Evolutionary conservation across 1,140 invertebrate genomes (phyloP).

Genomic region (Caenorhabditis tropicalis): DNA sequence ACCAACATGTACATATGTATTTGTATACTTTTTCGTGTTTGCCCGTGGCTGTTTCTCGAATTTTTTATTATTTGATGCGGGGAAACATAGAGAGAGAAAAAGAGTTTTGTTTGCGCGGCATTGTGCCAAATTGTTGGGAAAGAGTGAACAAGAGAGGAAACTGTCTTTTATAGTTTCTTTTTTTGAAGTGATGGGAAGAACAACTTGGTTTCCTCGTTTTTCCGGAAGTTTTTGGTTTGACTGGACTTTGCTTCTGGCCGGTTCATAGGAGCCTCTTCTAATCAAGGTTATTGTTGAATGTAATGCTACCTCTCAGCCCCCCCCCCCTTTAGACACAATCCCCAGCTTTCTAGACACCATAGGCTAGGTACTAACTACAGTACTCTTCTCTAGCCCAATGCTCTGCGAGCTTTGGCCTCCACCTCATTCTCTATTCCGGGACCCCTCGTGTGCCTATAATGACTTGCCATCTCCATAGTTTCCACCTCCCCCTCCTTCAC

Average conservation of each 20-base stretch:
- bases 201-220: not conserved
- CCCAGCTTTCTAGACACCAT: no score
- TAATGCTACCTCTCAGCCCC: no score
- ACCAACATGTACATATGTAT: constrained; percentile 36
- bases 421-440: no score
- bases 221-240: no score
- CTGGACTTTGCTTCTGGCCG: no score
- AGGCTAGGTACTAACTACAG: no score
- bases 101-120: not conserved
- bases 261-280: no score
- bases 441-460: not conserved
- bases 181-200: not conserved
- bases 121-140: constrained; percentile 5
- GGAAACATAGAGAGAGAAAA: no score
- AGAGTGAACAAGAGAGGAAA: not conserved
- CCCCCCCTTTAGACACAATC: no score
- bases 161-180: not conserved
- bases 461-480: not conserved
- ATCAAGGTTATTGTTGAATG: no score
- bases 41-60: not conserved
- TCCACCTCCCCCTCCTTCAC: not conserved
- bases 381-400: no score
- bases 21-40: constrained; percentile 10
- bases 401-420: no score
- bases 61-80: constrained; percentile 31